Base-by-base conservation (phyloP, 2,888 invertebrate species). In the Abscondita cerata region DNA sequence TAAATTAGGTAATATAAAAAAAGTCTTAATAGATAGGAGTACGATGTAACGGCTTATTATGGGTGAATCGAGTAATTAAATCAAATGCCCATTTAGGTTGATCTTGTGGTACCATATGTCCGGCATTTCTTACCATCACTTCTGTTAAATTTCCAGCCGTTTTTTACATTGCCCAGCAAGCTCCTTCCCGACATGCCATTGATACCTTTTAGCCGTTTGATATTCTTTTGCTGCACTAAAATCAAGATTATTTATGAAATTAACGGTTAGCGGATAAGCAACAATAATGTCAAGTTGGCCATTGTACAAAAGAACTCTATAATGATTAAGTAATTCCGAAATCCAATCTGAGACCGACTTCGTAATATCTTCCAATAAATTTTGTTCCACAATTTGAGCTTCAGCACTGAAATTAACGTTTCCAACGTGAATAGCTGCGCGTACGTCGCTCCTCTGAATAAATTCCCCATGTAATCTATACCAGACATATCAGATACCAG, bases 241-340 rank as follows among this genome's bases (percentile, higher is more conserved):
- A 44, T 89, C 83, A 1, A 95, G 81, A 52, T 87, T 84, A 66
- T 85, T 83, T 25, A 96, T 80, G 77, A 92, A 95, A 75, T 90
- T 91, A 15, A 90, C 85, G 0, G 95, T 95, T 51, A 93, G 76
- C 0, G 95, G 93, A 79, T 94, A 93, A 0, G 95, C 93, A 0
- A 95, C 92, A 66, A 96, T 94, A 11, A 96, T 90, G 77, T 97
- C 96, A 66, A 96, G 77, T 75, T 96, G 96, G 0, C 96, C 96
- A 75, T 89, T 95, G 78, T 96, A 96, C 62, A 95, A 85, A 44
- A 96, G 84, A 12, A 94, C 87, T 76, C 85, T 83, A 72, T 90
- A 91, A 69, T 87, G 80, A 34, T 87, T 82, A 0, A 92, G 75
- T 0, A 94, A 80, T 69, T 89, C 88, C 0, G 86, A 83, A 56